Evolutionary conservation across 1,140 invertebrate species (phyloP), one percentile per base, ranked within the genome.

Genomic region (Drosophila parvula): DNA sequence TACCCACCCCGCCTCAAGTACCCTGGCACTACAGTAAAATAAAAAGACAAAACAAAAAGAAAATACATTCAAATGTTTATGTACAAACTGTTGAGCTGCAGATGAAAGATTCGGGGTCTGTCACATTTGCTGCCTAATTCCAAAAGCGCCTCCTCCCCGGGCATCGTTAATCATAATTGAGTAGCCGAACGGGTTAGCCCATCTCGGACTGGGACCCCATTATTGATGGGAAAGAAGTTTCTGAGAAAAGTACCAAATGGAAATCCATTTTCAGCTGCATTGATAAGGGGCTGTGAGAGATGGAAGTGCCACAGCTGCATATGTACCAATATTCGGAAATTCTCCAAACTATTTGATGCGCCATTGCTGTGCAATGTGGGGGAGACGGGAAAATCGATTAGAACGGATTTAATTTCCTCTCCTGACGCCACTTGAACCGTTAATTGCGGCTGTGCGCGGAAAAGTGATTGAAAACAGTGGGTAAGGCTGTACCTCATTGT

Each of bases 141-240:
- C 68, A 59, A 80, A 77, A 55, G 63, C 70, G 75, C 63, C 62
- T 57, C 28, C 51, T 50, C 14, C 38, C 28, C 34, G 18, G 58
- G 57, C 34, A 63, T 86, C 83, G 83, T 86, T 88, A 88, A 86
- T 86, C 83, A 86, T 86, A 77, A 88, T 88, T 83, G 76, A 76
- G 64, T 50, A 44, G 47, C 57, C 60, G 53, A 88, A 82, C 75
- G 79, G 79, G 76, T 79, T 79, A 69, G 11, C 51, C 51, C 41
- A 77, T 69, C 28, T 48, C 34, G 10, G 44, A 64, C 22, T 55
- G 47, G 40, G 32, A 44, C 30, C 16, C 59, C 0, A 30, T 48
- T 65, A 32, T 27, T 27, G 64, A 32, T 65, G 63, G 16, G 58
- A 4, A 63, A 36, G 32, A 50, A 16, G 61, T 11, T 16, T 12